Evolutionary conservation across 1,140 invertebrate species (phyloP).

Genomic region (Tenebrio molitor): DNA sequence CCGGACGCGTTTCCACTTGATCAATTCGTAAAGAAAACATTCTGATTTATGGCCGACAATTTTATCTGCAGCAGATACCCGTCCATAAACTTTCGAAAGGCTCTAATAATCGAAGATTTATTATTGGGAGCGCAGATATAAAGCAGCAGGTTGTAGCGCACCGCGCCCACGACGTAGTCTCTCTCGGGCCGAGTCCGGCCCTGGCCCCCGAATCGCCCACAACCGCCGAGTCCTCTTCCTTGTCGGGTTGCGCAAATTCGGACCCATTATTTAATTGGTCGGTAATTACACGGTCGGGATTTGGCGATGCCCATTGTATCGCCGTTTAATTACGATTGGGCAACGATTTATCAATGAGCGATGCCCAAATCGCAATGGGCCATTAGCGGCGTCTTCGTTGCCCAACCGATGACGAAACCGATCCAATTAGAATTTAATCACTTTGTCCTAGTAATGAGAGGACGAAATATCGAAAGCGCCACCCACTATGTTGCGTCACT

Average conservation of each 20-base stretch:
- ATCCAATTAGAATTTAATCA: not conserved
- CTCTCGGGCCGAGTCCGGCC: too few species aligned
- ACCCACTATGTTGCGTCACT: not conserved
- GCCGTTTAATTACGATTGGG: slow-evolving; percentile 17
- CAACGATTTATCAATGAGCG: not conserved
- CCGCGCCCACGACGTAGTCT: slow-evolving; percentile 58
- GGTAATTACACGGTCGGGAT: slow-evolving; percentile 6
- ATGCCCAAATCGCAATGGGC: not conserved
- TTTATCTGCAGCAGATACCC: slow-evolving; percentile 51
- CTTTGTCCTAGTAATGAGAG: not conserved
- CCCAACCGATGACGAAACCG: not conserved
- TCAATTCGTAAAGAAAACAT: slow-evolving; percentile 52
- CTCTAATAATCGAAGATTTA: slow-evolving; percentile 54
- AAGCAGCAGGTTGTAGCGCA: slow-evolving; percentile 55
- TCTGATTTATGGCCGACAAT: slow-evolving; percentile 56
- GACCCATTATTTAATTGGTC: slow-evolving; percentile 27
- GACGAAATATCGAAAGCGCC: not conserved
- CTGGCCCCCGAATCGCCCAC: too few species aligned
- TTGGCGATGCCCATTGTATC: not conserved
- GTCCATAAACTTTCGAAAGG: slow-evolving; percentile 54
- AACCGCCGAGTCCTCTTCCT: too few species aligned
- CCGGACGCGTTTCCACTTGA: slow-evolving; percentile 49
- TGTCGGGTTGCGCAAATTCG: slow-evolving; percentile 11
- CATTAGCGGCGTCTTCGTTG: not conserved
- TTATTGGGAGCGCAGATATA: slow-evolving; percentile 49